A percentile compares a stretch with the other conserved stretches of the same genome.
Conservation (phyloP, 2,797 vertebrate species). For the Phataginus tricuspis region DNA sequence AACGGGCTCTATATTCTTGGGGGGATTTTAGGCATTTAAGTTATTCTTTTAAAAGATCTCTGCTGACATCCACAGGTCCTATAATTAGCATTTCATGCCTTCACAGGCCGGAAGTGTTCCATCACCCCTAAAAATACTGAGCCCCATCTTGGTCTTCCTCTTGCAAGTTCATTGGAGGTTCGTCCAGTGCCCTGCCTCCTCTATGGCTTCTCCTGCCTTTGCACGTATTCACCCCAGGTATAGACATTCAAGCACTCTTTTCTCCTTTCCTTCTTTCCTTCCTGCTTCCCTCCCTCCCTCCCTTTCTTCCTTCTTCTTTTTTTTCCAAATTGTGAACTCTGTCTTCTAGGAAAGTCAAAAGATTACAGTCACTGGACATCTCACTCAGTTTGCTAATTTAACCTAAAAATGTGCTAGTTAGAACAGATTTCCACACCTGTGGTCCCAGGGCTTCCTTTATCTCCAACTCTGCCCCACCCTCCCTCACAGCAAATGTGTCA, state of each 20-base stretch:
- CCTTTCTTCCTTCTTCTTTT: not conserved
- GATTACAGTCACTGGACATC: not conserved
- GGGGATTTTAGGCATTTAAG: conserved; percentile 56
- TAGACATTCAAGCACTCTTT: not conserved
- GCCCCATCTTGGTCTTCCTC: not conserved
- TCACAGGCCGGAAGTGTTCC: conserved; percentile 52
- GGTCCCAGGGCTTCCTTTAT: not conserved
- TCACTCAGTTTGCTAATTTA: not conserved
- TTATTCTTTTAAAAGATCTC: conserved; percentile 78
- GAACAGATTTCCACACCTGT: not conserved
- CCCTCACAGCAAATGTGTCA: not conserved
- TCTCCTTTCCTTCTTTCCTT: not conserved
- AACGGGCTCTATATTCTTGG: conserved; percentile 74
- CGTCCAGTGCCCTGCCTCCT: not conserved
- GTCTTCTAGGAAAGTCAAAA: not conserved
- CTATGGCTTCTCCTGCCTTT: not conserved
- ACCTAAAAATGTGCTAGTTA: not conserved
- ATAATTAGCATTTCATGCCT: conserved; percentile 80
- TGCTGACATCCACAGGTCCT: conserved; percentile 80
- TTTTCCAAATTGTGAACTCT: not conserved
- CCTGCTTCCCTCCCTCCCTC: not conserved
- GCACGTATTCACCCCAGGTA: conserved; percentile 1
- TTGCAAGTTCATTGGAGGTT: not conserved
- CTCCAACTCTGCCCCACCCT: not conserved
- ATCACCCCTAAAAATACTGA: conserved; percentile 73